A percentile compares a stretch with the other conserved stretches of the same genome.
These are phyloP conservation scores for Nixonia krombeini DNA, from an alignment of 1,140 invertebrate species.

Conservation along the genomic window DNA sequence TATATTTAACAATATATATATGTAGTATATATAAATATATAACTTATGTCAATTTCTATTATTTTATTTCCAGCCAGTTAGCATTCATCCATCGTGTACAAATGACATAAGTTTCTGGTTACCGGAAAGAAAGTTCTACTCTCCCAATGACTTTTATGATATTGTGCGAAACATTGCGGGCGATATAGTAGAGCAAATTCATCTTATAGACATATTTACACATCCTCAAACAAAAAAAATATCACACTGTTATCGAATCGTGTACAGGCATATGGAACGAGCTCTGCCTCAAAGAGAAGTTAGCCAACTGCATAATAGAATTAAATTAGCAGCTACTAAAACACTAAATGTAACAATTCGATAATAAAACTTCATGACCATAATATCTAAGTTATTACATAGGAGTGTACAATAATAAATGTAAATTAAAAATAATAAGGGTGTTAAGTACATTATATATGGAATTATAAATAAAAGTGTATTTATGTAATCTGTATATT, in stretches of 20 bases:
- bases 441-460: too few species aligned
- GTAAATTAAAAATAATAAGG: too few species aligned
- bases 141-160: slow-evolving; percentile 94
- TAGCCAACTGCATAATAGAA: slow-evolving; percentile 86
- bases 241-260: slow-evolving; percentile 94
- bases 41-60: slow-evolving; percentile 9
- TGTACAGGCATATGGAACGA: slow-evolving; percentile 94
- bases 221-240: slow-evolving; percentile 87
- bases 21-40: background rate
- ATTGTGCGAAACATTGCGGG: slow-evolving; percentile 89
- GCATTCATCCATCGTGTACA: slow-evolving; percentile 88
- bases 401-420: too few species aligned
- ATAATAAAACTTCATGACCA: too few species aligned
- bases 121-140: slow-evolving; percentile 78
- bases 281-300: slow-evolving; percentile 92
- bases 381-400: too few species aligned
- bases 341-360: slow-evolving; percentile 82
- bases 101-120: slow-evolving; percentile 99
- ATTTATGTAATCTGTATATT: slow-evolving; percentile 58
- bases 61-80: slow-evolving; percentile 86
- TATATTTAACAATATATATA: slow-evolving; percentile 40
- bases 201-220: slow-evolving; percentile 88
- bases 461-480: too few species aligned
- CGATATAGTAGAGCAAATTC: slow-evolving; percentile 93
- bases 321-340: slow-evolving; percentile 75